Evolutionary conservation across 2,113 vertebrate genomes (phyloP).

Genomic region (Synchiropus splendidus): DNA sequence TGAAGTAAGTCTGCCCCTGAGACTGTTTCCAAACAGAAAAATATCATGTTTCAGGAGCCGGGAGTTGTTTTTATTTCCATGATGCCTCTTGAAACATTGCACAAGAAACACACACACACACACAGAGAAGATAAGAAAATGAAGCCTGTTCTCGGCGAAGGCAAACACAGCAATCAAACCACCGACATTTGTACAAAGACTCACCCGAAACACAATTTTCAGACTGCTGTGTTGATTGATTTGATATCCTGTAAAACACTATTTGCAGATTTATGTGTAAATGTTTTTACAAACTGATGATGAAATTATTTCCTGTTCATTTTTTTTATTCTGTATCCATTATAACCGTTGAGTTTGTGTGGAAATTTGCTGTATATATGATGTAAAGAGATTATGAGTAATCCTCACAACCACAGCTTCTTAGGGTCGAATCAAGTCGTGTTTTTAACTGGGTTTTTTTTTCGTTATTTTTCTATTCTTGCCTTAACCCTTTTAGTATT

Average conservation of each 20-base stretch:
- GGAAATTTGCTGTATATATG: slow-evolving; percentile 55
- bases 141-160: slow-evolving; percentile 14
- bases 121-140: slow-evolving; percentile 11
- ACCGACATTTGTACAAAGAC: slow-evolving; percentile 47
- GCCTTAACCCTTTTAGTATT: slow-evolving; percentile 61
- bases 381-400: slow-evolving; percentile 53
- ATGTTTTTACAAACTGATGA: slow-evolving; percentile 57
- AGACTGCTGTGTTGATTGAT: slow-evolving; percentile 28
- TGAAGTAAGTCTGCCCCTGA: too few species aligned
- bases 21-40: too few species aligned
- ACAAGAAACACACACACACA: slow-evolving; percentile 1
- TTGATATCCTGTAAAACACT: slow-evolving; percentile 43
- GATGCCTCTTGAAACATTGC: slow-evolving; percentile 14
- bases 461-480: slow-evolving; percentile 58
- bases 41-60: too few species aligned
- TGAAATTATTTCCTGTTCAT: slow-evolving; percentile 42
- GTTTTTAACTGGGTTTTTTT: slow-evolving; percentile 56
- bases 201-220: slow-evolving; percentile 25
- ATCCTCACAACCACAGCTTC: slow-evolving; percentile 45
- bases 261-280: slow-evolving; percentile 53
- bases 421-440: slow-evolving; percentile 41
- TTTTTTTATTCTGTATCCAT: slow-evolving; percentile 48
- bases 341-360: too few species aligned
- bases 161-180: slow-evolving; percentile 19
- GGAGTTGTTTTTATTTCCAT: slow-evolving; percentile 4